Conservation (phyloP, 2,888 invertebrate genomes). For the Acleris laterana region DNA sequence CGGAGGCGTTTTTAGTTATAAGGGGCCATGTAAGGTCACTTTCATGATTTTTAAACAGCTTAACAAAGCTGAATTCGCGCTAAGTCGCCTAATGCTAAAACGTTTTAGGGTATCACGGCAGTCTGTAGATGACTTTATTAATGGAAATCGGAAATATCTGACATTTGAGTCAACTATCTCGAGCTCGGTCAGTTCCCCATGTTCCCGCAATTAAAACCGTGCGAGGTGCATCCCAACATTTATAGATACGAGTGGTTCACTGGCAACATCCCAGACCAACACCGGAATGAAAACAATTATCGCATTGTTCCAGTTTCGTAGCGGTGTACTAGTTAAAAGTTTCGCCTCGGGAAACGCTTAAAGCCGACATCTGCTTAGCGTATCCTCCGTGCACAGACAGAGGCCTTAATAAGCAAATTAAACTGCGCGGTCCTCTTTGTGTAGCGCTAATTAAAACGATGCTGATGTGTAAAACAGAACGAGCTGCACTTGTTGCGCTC, state of each 20-base stretch:
- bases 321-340: conserved; percentile 37
- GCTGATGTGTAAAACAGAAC: conserved; percentile 17
- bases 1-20: too few species aligned
- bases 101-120: too few species aligned
- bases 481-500: conserved; percentile 30
- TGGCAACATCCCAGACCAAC: conserved; percentile 35
- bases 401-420: conserved; percentile 27
- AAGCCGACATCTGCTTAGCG: conserved; percentile 32
- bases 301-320: conserved; percentile 36
- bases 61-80: neutral
- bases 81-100: neutral
- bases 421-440: conserved; percentile 23
- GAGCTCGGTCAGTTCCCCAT: conserved; percentile 6
- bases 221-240: conserved; percentile 23
- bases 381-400: conserved; percentile 9
- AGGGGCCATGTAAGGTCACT: too few species aligned
- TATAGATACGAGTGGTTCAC: conserved; percentile 22
- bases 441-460: conserved; percentile 28
- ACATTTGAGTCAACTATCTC: neutral
- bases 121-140: too few species aligned
- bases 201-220: conserved; percentile 24
- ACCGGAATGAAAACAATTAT: conserved; percentile 37
- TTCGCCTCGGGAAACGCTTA: conserved; percentile 23
- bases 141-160: neutral
- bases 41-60: too few species aligned